Evolutionary conservation across 1,140 invertebrate species (phyloP), one percentile per base, ranked within the genome.

Genomic region (Elymnias hypermnestra): DNA sequence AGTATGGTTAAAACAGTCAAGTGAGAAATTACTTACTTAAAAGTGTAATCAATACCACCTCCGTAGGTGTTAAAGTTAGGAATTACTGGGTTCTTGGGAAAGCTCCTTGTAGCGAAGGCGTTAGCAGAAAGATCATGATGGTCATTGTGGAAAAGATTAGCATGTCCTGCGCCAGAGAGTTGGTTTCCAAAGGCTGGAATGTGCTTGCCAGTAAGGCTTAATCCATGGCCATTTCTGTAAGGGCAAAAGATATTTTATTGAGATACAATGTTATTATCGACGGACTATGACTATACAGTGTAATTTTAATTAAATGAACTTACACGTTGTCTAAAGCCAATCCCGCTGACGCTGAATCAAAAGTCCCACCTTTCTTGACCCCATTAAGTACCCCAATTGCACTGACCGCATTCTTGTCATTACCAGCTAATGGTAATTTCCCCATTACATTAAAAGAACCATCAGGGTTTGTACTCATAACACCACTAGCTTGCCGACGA

Each of bases 11-110:
- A 25, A 25, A 25, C 9, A 25, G 2, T 3, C 15, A 15, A 12
- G 22, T n/a, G n/a, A n/a, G n/a, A n/a, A n/a, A n/a, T n/a, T 26
- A 57, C 68, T 57, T 40, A 74, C 68, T 70, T 60, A 33, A 47
- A 72, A 25, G 36, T 63, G 31, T 72, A 75, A 33, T 69, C 68
- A 4, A 73, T 10, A 10, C 63, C 61, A 4, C 54, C 70, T 0
- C 72, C 70, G 10, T 57, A 45, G 0, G 68, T 77, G 41, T 72
- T 68, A 40, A 68, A 70, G 44, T 57, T 62, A 13, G 68, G 63
- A 5, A 62, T 56, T 6, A 41, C 42, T 1, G 66, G 62, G 14
- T 59, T 58, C 18, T 51, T 51, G 0, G 71, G 68, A 36, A 69
- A 56, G 14, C 41, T 72, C 33, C 47, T 70, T 8, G 69, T 63